Conservation (phyloP, 2,888 invertebrate genomes). For the Agonopterix arenella region DNA sequence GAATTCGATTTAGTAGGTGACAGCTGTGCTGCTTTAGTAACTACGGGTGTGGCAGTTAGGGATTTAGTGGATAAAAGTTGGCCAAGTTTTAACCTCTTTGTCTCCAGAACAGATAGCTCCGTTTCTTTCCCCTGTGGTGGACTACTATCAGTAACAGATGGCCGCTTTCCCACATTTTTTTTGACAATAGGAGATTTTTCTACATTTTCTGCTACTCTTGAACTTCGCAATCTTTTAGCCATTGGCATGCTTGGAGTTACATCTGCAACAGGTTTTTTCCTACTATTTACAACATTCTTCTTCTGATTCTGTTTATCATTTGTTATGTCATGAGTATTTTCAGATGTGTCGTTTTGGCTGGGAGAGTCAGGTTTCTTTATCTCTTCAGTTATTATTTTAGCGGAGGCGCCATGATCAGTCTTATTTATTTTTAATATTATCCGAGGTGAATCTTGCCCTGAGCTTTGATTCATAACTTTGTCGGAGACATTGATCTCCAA, state of each 20-base stretch:
- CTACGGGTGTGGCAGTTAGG: constrained; percentile 51
- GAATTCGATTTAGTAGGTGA: constrained; percentile 36
- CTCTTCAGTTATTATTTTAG: constrained; percentile 70
- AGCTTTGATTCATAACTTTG: constrained; percentile 50
- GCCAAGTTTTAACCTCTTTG: constrained; percentile 63
- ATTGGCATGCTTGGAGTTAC: constrained; percentile 37
- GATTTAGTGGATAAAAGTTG: constrained; percentile 60
- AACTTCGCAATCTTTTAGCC: constrained; percentile 64
- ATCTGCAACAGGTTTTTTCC: constrained; percentile 40
- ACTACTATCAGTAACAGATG: constrained; percentile 37
- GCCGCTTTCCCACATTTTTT: constrained; percentile 45
- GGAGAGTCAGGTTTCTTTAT: constrained; percentile 34
- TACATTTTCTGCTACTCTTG: constrained; percentile 52
- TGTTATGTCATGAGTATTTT: constrained; percentile 40
- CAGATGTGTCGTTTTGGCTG: constrained; percentile 30
- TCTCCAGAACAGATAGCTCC: constrained; percentile 50
- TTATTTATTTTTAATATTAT: constrained; percentile 82
- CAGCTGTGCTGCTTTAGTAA: constrained; percentile 35
- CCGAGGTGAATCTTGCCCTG: constrained; percentile 72
- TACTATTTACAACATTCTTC: constrained; percentile 45
- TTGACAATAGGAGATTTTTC: constrained; percentile 42
- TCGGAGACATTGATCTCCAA: constrained; percentile 66
- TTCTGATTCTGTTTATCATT: constrained; percentile 46
- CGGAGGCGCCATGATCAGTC: constrained; percentile 71
- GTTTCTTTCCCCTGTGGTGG: constrained; percentile 44